Evolutionary conservation across 1,140 invertebrate genomes (phyloP).

Genomic region (Piezodorus guildinii): DNA sequence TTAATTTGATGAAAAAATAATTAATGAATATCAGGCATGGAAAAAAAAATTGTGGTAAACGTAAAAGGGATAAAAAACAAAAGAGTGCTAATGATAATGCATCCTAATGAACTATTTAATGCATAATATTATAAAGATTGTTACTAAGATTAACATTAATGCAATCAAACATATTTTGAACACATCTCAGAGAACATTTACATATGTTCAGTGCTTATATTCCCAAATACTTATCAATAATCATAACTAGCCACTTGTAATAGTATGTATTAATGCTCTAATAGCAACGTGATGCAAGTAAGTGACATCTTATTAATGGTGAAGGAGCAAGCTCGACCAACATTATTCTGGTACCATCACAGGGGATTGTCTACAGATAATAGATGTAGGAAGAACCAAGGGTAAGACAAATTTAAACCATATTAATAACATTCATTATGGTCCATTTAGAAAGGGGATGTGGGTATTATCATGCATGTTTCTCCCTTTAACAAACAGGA

Average conservation of each 20-base stretch:
- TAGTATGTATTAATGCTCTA: slow-evolving; percentile 3
- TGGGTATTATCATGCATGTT: no score
- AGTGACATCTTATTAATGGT: neutral
- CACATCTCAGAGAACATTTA: neutral
- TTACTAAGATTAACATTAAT: slow-evolving; percentile 4
- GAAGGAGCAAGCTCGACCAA: no score
- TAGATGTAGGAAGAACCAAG: no score
- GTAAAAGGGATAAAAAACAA: neutral
- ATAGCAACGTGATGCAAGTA: slow-evolving; percentile 6
- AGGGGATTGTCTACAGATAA: no score
- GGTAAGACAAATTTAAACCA: no score
- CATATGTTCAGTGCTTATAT: slow-evolving; percentile 5
- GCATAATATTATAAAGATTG: neutral
- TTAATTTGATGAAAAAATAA: no score
- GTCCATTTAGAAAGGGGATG: no score
- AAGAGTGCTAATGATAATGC: slow-evolving; percentile 7
- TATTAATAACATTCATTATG: no score
- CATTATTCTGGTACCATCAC: no score
- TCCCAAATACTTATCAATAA: neutral
- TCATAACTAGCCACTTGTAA: neutral
- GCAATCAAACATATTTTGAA: slow-evolving; percentile 5
- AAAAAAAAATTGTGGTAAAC: no score
- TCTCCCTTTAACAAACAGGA: no score
- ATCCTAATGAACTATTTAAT: slow-evolving; percentile 11
- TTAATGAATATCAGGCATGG: no score